Percentiles rank a stretch among this genome's conserved stretches.
Evolutionary conservation across 2,888 invertebrate genomes (phyloP).

Genomic region (Smittia aterrima): DNA sequence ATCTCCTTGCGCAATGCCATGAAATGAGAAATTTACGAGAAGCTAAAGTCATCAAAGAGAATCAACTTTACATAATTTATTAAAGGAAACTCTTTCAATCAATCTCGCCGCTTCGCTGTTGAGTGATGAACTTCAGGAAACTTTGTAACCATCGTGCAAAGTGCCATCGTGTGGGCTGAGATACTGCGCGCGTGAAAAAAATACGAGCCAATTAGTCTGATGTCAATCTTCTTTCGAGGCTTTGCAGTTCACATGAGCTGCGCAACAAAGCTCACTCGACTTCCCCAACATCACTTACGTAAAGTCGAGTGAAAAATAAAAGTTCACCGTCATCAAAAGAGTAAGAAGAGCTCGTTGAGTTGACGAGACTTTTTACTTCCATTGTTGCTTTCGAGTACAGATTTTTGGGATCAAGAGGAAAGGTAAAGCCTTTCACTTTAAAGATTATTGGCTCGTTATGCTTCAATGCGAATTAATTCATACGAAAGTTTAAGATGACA

Average conservation of each 20-base stretch:
- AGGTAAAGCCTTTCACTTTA: constrained; percentile 9
- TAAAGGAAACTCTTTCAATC: not conserved
- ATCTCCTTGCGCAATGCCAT: not conserved
- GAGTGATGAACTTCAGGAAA: too few species aligned
- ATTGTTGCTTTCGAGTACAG: constrained; percentile 5
- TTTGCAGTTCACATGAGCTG: not conserved
- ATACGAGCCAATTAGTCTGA: not conserved
- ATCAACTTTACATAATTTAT: not conserved
- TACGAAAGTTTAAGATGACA: not conserved
- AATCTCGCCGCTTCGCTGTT: not conserved
- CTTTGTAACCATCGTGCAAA: too few species aligned
- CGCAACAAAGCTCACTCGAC: not conserved
- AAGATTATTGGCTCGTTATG: not conserved
- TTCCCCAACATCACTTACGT: not conserved
- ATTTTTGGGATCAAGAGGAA: not conserved
- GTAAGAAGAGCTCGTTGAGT: constrained; percentile 15
- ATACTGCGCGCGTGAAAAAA: too few species aligned
- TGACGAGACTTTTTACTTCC: not conserved
- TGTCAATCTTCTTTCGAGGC: not conserved
- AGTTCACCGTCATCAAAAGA: constrained; percentile 9
- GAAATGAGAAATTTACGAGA: not conserved
- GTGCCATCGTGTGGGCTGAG: too few species aligned
- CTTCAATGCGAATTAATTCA: not conserved
- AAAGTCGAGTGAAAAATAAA: not conserved
- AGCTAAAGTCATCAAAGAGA: not conserved